Evolutionary conservation across 1,140 invertebrate genomes (phyloP).

Genomic region (Drosophila kurseongensis): DNA sequence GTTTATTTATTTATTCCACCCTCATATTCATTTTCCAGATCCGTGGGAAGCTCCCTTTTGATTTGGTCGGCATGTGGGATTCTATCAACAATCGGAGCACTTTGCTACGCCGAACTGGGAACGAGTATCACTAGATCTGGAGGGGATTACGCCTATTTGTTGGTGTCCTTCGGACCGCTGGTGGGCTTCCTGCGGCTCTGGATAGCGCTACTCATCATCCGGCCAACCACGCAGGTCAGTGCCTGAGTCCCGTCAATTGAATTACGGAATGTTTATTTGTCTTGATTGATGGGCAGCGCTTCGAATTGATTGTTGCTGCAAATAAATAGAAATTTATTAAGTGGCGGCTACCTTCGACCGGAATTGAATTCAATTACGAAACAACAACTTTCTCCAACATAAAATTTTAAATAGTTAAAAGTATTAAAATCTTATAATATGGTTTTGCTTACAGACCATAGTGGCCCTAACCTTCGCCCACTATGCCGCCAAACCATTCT

Average conservation of each 20-base stretch:
- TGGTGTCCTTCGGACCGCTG: constrained; percentile 94
- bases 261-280: constrained; percentile 39
- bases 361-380: constrained; percentile 50
- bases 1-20: constrained; percentile 9
- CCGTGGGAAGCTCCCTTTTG: constrained; percentile 89
- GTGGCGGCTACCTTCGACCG: constrained; percentile 38
- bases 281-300: constrained; percentile 30
- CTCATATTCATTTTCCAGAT: constrained; percentile 84
- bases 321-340: constrained; percentile 50
- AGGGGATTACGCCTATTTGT: constrained; percentile 95
- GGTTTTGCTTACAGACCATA: constrained; percentile 87
- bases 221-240: constrained; percentile 88
- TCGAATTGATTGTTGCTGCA: constrained; percentile 33
- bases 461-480: constrained; percentile 93
- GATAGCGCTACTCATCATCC: constrained; percentile 93
- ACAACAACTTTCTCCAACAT: constrained; percentile 41
- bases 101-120: constrained; percentile 95
- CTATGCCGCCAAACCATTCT: constrained; percentile 93
- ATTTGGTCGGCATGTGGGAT: constrained; percentile 91
- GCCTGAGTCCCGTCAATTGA: constrained; percentile 38
- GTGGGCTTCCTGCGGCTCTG: constrained; percentile 95
- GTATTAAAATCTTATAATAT: background rate
- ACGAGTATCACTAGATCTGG: constrained; percentile 93
- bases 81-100: constrained; percentile 90
- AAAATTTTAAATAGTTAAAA: background rate